phyloP scores from a whole-genome alignment of 2,888 invertebrate genomes.

The Spisula subtruncata region DNA sequence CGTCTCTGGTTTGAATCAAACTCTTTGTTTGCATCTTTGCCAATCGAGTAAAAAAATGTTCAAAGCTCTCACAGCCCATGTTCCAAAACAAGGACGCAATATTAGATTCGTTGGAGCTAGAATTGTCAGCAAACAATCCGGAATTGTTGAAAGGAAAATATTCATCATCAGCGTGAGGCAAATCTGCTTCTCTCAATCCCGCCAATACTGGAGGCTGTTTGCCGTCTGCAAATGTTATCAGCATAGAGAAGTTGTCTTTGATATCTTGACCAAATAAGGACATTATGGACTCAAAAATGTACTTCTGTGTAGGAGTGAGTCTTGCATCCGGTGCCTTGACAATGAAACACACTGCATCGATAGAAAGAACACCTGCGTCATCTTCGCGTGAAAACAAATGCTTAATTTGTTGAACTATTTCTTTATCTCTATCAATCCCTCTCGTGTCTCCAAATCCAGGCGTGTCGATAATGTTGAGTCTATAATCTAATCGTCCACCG shows the following conservation, averaged over 20 bases:
- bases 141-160: no score
- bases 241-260: conserved; percentile 60
- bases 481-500: conserved; percentile 45
- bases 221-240: conserved; percentile 71
- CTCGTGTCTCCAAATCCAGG: no score
- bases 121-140: conserved; percentile 55
- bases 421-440: conserved; percentile 65
- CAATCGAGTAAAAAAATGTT: conserved; percentile 58
- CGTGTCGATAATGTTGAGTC: no score
- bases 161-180: conserved; percentile 58
- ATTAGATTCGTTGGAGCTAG: conserved; percentile 23
- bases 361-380: conserved; percentile 53
- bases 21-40: conserved; percentile 52
- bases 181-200: conserved; percentile 56
- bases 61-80: conserved; percentile 61
- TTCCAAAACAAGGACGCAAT: conserved; percentile 60
- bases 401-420: conserved; percentile 65
- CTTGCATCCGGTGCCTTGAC: conserved; percentile 65
- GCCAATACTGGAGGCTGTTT: conserved; percentile 65
- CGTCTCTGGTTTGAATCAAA: conserved; percentile 64
- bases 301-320: conserved; percentile 64
- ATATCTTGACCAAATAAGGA: conserved; percentile 71
- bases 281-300: conserved; percentile 66
- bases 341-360: conserved; percentile 71
- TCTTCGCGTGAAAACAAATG: conserved; percentile 57